Conservation (phyloP, 1,140 invertebrate species). For the Gonioctena quinquepunctata region DNA sequence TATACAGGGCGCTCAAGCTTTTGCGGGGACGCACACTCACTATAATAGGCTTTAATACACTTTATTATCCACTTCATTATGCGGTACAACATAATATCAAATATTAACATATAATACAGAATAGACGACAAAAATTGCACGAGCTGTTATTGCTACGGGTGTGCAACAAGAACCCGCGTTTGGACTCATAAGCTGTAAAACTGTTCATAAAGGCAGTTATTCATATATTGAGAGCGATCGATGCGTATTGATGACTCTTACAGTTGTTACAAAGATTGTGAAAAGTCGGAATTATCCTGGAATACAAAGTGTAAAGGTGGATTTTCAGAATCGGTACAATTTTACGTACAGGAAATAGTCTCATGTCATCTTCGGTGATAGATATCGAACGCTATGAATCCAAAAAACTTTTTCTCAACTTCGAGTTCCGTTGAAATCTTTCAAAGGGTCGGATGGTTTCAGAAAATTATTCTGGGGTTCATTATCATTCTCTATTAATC, state of each 20-base stretch:
- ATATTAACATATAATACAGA: slow-evolving; percentile 30
- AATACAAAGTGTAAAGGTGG: not conserved
- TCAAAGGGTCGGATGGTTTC: too few species aligned
- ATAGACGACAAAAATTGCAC: slow-evolving; percentile 6
- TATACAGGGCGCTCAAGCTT: slow-evolving; percentile 38
- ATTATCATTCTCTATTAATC: too few species aligned
- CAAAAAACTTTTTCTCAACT: too few species aligned
- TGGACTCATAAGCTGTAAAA: slow-evolving; percentile 18
- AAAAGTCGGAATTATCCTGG: not conserved
- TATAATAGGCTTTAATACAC: slow-evolving; percentile 14
- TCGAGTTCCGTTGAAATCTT: too few species aligned
- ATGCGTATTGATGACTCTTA: not conserved
- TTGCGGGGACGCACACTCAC: slow-evolving; percentile 40
- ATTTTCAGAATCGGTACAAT: not conserved
- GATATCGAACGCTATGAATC: too few species aligned
- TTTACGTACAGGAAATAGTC: too few species aligned
- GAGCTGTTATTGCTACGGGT: slow-evolving; percentile 12
- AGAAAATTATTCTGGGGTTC: too few species aligned
- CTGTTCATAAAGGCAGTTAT: slow-evolving; percentile 20
- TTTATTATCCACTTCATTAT: slow-evolving; percentile 28
- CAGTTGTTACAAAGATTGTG: not conserved
- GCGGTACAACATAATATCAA: slow-evolving; percentile 33
- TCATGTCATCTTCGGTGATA: too few species aligned
- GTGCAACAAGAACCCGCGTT: slow-evolving; percentile 3
- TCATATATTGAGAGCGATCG: not conserved